Conservation (phyloP, 2,888 invertebrate genomes). For the Iselma pallidipennis region DNA sequence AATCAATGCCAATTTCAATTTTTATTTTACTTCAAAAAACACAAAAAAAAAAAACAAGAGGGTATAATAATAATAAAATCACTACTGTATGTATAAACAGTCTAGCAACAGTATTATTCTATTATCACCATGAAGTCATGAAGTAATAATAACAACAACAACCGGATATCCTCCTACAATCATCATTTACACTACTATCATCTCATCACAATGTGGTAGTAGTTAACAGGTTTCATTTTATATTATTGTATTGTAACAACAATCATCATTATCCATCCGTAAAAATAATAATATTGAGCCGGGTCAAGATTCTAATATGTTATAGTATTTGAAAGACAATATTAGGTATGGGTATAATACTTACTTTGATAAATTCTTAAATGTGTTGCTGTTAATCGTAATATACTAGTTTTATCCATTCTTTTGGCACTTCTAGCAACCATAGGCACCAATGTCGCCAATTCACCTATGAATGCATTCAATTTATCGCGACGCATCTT, state of each 20-base stretch:
- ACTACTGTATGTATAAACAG: no score
- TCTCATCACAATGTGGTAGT: no score
- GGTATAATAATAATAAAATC: no score
- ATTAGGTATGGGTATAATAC: no score
- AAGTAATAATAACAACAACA: background rate
- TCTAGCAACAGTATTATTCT: no score
- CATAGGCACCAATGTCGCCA: conserved; percentile 82
- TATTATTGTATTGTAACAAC: background rate
- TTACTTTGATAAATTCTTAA: conserved; percentile 74
- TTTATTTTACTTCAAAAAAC: no score
- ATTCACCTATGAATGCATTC: conserved; percentile 81
- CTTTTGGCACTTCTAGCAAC: conserved; percentile 80
- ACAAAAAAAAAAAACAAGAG: no score
- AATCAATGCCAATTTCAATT: no score
- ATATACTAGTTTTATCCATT: conserved; percentile 88
- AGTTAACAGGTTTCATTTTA: background rate
- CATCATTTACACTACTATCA: background rate
- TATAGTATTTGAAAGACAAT: background rate
- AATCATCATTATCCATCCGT: background rate
- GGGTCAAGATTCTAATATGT: background rate
- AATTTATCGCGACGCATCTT: conserved; percentile 89
- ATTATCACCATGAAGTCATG: no score
- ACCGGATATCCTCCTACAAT: background rate
- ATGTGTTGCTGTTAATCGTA: conserved; percentile 84
- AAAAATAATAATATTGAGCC: background rate